Conservation (phyloP, 2,888 invertebrate genomes). For the Pandemis cinnamomeana region DNA sequence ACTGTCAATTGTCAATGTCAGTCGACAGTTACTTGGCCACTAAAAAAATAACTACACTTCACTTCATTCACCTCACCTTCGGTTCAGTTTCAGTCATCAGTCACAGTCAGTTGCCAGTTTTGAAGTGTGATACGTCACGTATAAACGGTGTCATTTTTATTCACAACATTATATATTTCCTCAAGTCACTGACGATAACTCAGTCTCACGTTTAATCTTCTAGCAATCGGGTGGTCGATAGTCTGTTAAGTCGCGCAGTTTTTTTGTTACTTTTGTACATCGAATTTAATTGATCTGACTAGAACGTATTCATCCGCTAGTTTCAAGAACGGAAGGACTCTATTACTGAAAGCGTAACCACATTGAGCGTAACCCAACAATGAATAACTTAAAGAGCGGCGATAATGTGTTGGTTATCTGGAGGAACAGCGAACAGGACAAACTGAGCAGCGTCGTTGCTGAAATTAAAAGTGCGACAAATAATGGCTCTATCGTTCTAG, state of each 20-base stretch:
- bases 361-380: constrained; percentile 46
- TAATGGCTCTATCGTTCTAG: constrained; percentile 81
- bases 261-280: constrained; percentile 7
- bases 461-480: constrained; percentile 76
- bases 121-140: background rate
- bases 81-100: no score
- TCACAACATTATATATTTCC: constrained; percentile 9
- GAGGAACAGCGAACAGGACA: constrained; percentile 77
- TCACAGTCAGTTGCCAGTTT: background rate
- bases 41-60: no score
- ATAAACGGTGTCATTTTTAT: constrained; percentile 5
- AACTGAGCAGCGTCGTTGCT: constrained; percentile 80
- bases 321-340: constrained; percentile 24
- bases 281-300: background rate
- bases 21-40: background rate
- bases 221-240: constrained; percentile 1
- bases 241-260: background rate
- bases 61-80: no score
- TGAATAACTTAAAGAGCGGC: constrained; percentile 66
- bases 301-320: background rate
- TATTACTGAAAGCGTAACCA: background rate
- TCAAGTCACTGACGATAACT: background rate
- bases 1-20: background rate
- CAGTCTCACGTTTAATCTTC: background rate
- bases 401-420: constrained; percentile 85